Base-by-base conservation (phyloP, 1,140 invertebrate species). In the Rhopalosiphum padi region DNA sequence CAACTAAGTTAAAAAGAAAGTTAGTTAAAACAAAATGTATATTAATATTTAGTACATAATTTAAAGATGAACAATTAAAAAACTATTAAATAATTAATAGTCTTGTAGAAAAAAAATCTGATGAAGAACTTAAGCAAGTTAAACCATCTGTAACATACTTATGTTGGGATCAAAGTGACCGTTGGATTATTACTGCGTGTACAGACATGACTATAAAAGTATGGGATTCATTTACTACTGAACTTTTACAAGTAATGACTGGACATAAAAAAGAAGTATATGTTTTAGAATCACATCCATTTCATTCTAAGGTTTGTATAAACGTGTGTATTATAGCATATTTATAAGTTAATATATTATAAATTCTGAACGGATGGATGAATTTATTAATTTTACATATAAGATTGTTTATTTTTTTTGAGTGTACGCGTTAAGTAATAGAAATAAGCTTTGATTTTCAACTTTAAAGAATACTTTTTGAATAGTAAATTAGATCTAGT, bases 261-360 rank as follows among this genome's bases (percentile, higher is more conserved):
- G 98, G 97, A 0, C 99, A 99, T 95, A 97, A 97, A 94, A 98
- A 99, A 96, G 99, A 99, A 95, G 97, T 98, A 0, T 99, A 98
- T 96, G 98, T 99, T 4, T 95, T 99, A 37, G 98, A 99, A 95
- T 96, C 97, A 22, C 98, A 99, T 96, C 99, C 99, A 0, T 96
- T 96, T 91, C 97, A 99, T 96, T 96, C 97, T n/a, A 95, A 96
- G 68, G 95, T 97, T 89, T 35, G 55, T 51, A 94, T 51, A 7
- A 30, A 11, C 41, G 15, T 91, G 7, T 83, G 23, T 91, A 37
- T 68, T 85, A 85, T 37, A 41, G 23, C 37, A 25, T 41, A 25
- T 41, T 85, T 43, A 85, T 43, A 46, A 86, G 15, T 43, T n/a
- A 46, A 18, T n/a, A 43, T 18, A 86, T 86, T 46, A n/a, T 85